Conservation (phyloP, 1,140 invertebrate species). For the Pseudachorutes palmiensis region DNA sequence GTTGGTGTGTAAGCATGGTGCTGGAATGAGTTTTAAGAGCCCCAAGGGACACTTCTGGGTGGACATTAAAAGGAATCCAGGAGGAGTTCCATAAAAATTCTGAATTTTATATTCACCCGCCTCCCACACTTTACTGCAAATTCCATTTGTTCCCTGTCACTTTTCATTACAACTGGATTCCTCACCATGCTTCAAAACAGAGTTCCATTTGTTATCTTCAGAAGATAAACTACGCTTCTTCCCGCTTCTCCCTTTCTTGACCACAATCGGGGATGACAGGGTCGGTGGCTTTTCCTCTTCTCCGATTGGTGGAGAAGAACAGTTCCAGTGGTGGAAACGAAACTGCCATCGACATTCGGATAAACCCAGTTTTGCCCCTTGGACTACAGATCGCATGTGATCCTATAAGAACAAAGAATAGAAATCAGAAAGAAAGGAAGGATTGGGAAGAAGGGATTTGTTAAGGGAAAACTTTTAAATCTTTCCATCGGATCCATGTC, state of each 20-base stretch:
- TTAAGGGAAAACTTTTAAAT: neutral
- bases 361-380: constrained; percentile 28
- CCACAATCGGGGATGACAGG: neutral
- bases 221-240: neutral
- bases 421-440: neutral
- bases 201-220: constrained; percentile 9
- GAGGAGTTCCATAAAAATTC: neutral
- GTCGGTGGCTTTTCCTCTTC: neutral
- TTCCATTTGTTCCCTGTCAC: no score
- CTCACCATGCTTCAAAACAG: constrained; percentile 4
- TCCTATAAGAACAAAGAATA: constrained; percentile 24
- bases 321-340: constrained; percentile 36
- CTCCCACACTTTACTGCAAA: no score
- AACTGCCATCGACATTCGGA: constrained; percentile 35
- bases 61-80: no score
- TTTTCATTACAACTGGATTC: no score
- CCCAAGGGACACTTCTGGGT: no score
- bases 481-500: neutral
- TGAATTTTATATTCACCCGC: no score
- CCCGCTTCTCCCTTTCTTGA: constrained; percentile 7
- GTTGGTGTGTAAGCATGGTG: no score
- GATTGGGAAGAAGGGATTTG: no score
- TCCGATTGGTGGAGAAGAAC: constrained; percentile 18
- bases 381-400: constrained; percentile 32
- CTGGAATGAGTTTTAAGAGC: no score